Evolutionary conservation across 1,140 invertebrate genomes (phyloP).

Genomic region (Mactra quadrangularis): DNA sequence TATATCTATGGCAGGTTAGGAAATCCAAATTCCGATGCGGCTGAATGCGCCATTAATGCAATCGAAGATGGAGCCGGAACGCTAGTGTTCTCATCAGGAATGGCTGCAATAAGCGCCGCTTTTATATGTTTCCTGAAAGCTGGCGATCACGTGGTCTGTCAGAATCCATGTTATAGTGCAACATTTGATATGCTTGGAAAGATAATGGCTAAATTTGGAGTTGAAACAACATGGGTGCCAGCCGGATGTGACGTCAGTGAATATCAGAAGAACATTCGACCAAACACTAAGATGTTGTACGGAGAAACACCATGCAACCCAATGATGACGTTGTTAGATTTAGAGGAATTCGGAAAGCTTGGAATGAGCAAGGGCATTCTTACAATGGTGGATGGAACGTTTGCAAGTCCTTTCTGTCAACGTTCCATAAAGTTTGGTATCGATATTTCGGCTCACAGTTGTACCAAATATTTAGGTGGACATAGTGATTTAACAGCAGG

Average conservation of each 20-base stretch:
- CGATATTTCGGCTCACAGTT: constrained; percentile 92
- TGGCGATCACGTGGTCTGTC: constrained; percentile 95
- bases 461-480: constrained; percentile 84
- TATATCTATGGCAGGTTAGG: constrained; percentile 92
- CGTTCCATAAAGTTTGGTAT: constrained; percentile 87
- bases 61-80: constrained; percentile 95
- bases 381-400: constrained; percentile 97
- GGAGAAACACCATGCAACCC: constrained; percentile 98
- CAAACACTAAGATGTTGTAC: constrained; percentile 97
- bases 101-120: constrained; percentile 92
- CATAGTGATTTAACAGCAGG: constrained; percentile 99
- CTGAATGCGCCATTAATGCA: constrained; percentile 94
- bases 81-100: constrained; percentile 92
- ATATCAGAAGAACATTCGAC: constrained; percentile 87
- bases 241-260: constrained; percentile 88
- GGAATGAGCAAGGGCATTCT: constrained; percentile 88
- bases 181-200: constrained; percentile 65
- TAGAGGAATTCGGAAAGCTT: constrained; percentile 89
- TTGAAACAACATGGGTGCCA: constrained; percentile 91
- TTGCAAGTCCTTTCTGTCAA: constrained; percentile 96
- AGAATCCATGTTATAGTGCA: constrained; percentile 67
- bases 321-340: constrained; percentile 93
- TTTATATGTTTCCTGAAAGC: constrained; percentile 89
- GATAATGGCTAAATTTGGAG: constrained; percentile 86
- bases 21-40: constrained; percentile 94